Percentiles rank a stretch among this genome's conserved stretches.
Conservation (phyloP, 2,797 vertebrate genomes). For the Myripristis murdjan region DNA sequence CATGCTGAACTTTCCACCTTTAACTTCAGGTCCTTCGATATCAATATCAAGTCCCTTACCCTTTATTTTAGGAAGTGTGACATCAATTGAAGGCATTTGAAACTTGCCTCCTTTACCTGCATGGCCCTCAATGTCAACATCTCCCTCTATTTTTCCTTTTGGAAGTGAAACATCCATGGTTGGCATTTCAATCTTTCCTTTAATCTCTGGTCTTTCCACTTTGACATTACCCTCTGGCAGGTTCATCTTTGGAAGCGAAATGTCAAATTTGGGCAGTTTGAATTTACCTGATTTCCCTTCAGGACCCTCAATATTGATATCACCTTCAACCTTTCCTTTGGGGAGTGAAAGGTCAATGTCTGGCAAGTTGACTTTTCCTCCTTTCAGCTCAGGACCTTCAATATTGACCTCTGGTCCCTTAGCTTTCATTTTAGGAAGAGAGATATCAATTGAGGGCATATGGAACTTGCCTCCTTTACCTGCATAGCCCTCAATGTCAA, state of each 20-base stretch:
- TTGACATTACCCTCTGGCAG: conserved; percentile 46
- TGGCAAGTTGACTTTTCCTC: conserved; percentile 66
- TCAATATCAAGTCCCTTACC: conserved; percentile 36
- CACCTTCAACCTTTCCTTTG: conserved; percentile 47
- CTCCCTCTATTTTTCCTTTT: conserved; percentile 18
- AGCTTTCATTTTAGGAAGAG: conserved; percentile 57
- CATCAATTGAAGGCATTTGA: conserved; percentile 61
- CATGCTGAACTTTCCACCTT: conserved; percentile 38
- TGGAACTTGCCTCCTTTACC: conserved; percentile 26
- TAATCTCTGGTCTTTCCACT: conserved; percentile 60
- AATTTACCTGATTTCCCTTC: conserved; percentile 48
- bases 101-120: conserved; percentile 64
- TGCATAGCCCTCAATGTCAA: conserved; percentile 71
- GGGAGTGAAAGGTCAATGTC: conserved; percentile 64
- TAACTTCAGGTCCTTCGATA: conserved; percentile 38
- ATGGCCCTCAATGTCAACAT: conserved; percentile 36
- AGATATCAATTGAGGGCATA: conserved; percentile 54
- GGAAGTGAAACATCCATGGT: conserved; percentile 45
- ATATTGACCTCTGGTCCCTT: conserved; percentile 60
- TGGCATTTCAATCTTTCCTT: conserved; percentile 59
- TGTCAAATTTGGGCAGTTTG: conserved; percentile 60
- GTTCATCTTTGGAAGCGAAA: conserved; percentile 61
- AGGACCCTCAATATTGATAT: conserved; percentile 53
- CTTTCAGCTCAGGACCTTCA: conserved; percentile 40
- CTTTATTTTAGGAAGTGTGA: conserved; percentile 51